Percentiles rank a stretch among this genome's conserved stretches.
Conservation (phyloP, 2,113 vertebrate genomes). For the Saccopteryx bilineata region DNA sequence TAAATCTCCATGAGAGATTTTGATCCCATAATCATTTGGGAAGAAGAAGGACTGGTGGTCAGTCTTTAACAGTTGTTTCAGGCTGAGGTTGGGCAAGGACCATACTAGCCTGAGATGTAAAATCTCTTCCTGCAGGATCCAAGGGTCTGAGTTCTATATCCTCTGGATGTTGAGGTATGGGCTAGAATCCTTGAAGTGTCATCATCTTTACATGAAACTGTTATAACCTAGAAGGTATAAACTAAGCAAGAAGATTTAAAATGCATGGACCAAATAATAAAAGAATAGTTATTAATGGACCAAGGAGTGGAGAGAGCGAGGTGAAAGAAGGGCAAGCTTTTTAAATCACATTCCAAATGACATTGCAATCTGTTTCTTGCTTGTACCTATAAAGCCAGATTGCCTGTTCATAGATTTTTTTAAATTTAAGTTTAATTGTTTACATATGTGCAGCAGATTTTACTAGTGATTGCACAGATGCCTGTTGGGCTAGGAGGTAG, state of each 20-base stretch:
- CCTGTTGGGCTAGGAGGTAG: neutral
- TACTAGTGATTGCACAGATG: neutral
- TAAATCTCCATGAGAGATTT: neutral
- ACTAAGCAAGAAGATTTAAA: neutral
- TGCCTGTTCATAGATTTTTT: neutral
- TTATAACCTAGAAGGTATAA: neutral
- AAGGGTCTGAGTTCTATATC: too few relatives aligned
- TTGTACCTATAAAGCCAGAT: neutral
- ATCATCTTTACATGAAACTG: neutral
- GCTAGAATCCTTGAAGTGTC: neutral
- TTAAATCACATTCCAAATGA: neutral
- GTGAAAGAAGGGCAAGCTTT: neutral
- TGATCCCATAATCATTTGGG: neutral
- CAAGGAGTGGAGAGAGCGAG: neutral
- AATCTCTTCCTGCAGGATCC: too few relatives aligned
- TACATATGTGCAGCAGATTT: neutral
- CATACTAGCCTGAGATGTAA: too few relatives aligned
- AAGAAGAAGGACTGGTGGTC: neutral
- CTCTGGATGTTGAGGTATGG: neutral
- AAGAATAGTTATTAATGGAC: neutral
- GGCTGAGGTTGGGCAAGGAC: too few relatives aligned
- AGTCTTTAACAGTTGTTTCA: too few relatives aligned
- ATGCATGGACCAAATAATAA: neutral
- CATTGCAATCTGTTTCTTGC: neutral
- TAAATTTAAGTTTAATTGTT: neutral